Evolutionary conservation across 2,113 vertebrate species (phyloP).

Genomic region (Egretta garzetta): DNA sequence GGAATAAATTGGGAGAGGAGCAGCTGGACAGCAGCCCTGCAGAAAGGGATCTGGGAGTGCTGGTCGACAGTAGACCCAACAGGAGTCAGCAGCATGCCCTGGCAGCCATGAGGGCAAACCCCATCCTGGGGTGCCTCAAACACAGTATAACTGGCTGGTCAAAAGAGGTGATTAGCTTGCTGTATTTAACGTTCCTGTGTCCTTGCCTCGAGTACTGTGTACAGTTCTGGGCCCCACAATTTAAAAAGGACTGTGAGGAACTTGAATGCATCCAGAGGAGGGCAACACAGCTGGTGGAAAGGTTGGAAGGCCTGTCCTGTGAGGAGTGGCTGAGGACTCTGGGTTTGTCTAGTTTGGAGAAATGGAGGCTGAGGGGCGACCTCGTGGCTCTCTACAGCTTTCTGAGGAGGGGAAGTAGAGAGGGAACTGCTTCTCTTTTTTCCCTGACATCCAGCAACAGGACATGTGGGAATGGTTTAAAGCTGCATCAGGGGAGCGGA

Average conservation of each 20-base stretch:
- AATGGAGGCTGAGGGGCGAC: no score
- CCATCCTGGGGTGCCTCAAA: neutral
- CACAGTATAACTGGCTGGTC: no score
- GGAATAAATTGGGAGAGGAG: neutral
- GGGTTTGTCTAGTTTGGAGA: no score
- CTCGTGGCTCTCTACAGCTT: no score
- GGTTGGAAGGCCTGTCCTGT: no score
- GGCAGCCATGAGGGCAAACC: neutral
- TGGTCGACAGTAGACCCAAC: neutral
- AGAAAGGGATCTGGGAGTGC: no score
- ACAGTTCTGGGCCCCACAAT: no score
- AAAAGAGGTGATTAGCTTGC: neutral
- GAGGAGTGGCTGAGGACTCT: no score
- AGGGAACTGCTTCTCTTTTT: neutral
- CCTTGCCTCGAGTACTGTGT: neutral
- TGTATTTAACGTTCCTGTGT: neutral
- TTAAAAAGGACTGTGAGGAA: no score
- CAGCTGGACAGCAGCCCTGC: neutral
- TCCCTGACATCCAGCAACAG: neutral
- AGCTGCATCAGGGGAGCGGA: neutral
- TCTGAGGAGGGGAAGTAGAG: no score
- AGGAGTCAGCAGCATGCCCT: neutral
- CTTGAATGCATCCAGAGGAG: no score
- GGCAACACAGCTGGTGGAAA: no score
- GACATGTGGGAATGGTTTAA: neutral